A percentile compares a stretch with the other conserved stretches of the same genome.
These are phyloP conservation scores for Macquaria ambigua DNA, from an alignment of 2,113 vertebrate genomes.

Conservation along the genomic window DNA sequence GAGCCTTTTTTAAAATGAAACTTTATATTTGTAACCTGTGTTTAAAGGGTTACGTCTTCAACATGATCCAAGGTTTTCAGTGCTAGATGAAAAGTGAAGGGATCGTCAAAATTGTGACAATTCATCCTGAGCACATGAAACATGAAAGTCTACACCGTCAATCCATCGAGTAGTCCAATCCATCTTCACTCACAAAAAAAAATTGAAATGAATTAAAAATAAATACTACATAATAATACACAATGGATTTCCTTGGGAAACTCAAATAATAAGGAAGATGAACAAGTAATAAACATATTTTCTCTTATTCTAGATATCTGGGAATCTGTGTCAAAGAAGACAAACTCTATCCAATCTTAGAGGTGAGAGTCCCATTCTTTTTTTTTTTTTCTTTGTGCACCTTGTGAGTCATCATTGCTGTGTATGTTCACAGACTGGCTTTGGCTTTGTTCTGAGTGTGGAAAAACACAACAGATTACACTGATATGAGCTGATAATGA, in stretches of 20 bases:
- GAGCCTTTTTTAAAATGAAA: too few species aligned
- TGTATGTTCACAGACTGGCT: slow-evolving; percentile 1
- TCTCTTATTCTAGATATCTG: slow-evolving; percentile 85
- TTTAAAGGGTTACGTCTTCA: too few species aligned
- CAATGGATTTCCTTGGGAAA: not conserved
- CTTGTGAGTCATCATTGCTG: slow-evolving; percentile 18
- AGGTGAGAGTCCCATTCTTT: slow-evolving; percentile 81
- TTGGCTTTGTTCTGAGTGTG: slow-evolving; percentile 18
- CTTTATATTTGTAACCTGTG: too few species aligned
- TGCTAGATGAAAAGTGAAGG: not conserved
- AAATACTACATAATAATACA: not conserved
- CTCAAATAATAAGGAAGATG: not conserved
- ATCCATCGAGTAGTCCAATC: too few species aligned
- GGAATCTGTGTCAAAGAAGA: slow-evolving; percentile 92
- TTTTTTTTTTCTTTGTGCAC: not conserved
- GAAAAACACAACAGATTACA: slow-evolving; percentile 15
- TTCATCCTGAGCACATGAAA: not conserved
- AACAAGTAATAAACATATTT: slow-evolving; percentile 12
- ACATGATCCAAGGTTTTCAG: too few species aligned
- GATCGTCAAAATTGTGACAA: not conserved
- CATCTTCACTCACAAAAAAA: too few species aligned
- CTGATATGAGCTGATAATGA: slow-evolving; percentile 23
- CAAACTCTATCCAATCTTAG: slow-evolving; percentile 91
- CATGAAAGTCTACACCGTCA: not conserved
- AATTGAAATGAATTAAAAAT: too few species aligned